A percentile compares a stretch with the other conserved stretches of the same genome.
These are phyloP conservation scores for Eublepharis macularius DNA, from an alignment of 2,113 vertebrate genomes.

Conservation along the genomic window DNA sequence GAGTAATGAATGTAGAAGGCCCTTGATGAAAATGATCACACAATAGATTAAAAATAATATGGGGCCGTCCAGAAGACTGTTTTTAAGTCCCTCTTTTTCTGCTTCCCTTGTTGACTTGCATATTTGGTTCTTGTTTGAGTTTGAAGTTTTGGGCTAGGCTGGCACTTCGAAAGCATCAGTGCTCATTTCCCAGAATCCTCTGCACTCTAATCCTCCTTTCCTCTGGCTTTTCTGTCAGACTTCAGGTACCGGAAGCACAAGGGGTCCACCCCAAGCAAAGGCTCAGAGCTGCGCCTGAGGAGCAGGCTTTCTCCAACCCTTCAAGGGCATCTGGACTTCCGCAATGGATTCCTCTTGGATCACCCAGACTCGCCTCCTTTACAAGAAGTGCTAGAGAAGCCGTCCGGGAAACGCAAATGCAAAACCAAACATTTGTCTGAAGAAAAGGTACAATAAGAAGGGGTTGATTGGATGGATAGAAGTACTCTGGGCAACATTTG, in stretches of 20 bases:
- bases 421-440: constrained; percentile 95
- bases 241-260: constrained; percentile 78
- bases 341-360: constrained; percentile 76
- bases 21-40: neutral
- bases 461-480: neutral
- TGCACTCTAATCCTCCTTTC: constrained; percentile 8
- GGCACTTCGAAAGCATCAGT: neutral
- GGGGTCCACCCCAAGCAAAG: constrained; percentile 55
- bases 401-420: constrained; percentile 97
- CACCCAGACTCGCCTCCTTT: constrained; percentile 68
- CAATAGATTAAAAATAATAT: neutral
- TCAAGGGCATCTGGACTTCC: constrained; percentile 70
- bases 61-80: too few relatives aligned
- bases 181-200: neutral
- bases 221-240: constrained; percentile 54
- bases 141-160: neutral
- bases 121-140: too few relatives aligned
- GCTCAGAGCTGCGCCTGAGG: constrained; percentile 68
- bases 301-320: constrained; percentile 71
- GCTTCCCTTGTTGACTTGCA: neutral
- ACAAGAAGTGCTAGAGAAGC: constrained; percentile 86
- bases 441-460: constrained; percentile 82
- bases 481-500: neutral
- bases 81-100: neutral
- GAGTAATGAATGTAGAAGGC: neutral